Evolutionary conservation across 2,888 invertebrate genomes (phyloP).

Genomic region (Merodon equestris): DNA sequence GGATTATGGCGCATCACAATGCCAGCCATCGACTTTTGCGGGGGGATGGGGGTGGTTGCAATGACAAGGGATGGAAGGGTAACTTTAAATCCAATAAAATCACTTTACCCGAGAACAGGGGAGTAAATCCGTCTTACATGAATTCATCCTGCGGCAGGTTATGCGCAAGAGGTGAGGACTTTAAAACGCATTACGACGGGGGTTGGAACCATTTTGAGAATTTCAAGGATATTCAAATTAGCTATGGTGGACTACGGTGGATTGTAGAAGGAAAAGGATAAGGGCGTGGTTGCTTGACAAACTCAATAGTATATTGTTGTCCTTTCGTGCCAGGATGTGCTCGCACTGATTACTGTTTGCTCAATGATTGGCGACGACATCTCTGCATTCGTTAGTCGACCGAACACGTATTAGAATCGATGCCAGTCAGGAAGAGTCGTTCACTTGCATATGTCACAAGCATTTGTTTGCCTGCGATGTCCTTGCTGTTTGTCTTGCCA

Average conservation of each 20-base stretch:
- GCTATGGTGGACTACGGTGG: conserved; percentile 1
- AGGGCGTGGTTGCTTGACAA: conserved; percentile 18
- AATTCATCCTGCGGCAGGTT: conserved; percentile 55
- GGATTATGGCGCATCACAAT: conserved; percentile 64
- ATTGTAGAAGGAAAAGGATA: not conserved
- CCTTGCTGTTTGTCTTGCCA: conserved; percentile 1
- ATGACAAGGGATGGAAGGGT: conserved; percentile 12
- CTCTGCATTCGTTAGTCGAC: conserved; percentile 9
- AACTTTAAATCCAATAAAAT: conserved; percentile 75
- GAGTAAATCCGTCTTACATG: conserved; percentile 66
- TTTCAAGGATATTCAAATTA: conserved; percentile 53
- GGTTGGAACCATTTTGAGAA: conserved; percentile 57
- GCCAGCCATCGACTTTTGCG: conserved; percentile 1
- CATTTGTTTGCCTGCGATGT: conserved; percentile 41
- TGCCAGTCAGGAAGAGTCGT: conserved; percentile 31
- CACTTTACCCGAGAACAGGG: conserved; percentile 73
- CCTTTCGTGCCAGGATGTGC: conserved; percentile 37
- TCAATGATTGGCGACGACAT: conserved; percentile 38
- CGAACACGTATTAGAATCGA: conserved; percentile 12
- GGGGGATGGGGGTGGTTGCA: conserved; percentile 46
- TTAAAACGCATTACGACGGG: conserved; percentile 52
- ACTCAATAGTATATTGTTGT: conserved; percentile 50
- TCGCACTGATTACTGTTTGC: conserved; percentile 62
- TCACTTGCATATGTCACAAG: conserved; percentile 61
- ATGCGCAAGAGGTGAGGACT: conserved; percentile 28